Evolutionary conservation across 1,140 invertebrate genomes (phyloP).

Genomic region (Bombus superbus): DNA sequence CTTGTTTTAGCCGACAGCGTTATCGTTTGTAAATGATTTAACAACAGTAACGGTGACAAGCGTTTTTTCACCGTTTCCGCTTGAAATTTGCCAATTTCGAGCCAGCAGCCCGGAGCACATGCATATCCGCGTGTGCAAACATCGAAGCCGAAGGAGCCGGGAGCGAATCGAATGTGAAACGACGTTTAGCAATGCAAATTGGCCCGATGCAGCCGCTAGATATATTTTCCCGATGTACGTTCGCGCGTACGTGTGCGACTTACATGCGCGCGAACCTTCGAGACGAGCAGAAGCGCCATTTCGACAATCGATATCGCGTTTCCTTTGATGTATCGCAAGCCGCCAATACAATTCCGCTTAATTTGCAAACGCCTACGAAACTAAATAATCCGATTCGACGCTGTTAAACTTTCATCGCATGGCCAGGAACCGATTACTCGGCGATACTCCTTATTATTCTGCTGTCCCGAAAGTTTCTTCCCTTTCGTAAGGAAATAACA

Average conservation of each 20-base stretch:
- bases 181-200: slow-evolving; percentile 68
- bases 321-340: background rate
- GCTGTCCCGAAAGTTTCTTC: too few species aligned
- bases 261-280: background rate
- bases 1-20: background rate
- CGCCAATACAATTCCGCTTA: background rate
- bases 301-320: background rate
- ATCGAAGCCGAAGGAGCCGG: slow-evolving; percentile 34
- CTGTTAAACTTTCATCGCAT: background rate
- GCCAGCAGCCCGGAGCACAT: background rate
- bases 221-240: slow-evolving; percentile 23
- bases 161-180: slow-evolving; percentile 58
- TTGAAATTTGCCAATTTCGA: slow-evolving; percentile 4
- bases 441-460: background rate
- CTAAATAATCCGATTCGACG: background rate
- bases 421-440: background rate
- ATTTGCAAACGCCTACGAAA: too few species aligned
- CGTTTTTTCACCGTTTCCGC: background rate
- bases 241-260: slow-evolving; percentile 9
- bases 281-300: background rate
- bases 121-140: slow-evolving; percentile 31
- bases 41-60: background rate
- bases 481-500: too few species aligned
- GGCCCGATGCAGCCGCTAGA: slow-evolving; percentile 24
- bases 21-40: slow-evolving; percentile 13